Base-by-base conservation (phyloP, 1,140 invertebrate genomes). In the Tachypleus tridentatus region DNA sequence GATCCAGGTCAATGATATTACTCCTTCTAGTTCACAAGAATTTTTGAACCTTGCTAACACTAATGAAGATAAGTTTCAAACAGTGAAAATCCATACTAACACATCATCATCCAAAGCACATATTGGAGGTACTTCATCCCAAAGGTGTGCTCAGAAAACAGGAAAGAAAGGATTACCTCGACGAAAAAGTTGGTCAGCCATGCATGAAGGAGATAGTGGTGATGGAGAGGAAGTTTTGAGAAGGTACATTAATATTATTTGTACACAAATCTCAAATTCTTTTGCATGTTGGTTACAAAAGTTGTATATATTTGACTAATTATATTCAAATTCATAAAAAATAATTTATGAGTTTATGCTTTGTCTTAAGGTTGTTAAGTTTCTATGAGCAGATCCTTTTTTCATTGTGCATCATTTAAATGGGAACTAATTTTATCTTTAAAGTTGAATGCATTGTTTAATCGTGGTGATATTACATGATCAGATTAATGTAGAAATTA, bases 1-100 rank as follows among this genome's bases (percentile, higher is more conserved):
- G 53, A 69, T 69, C 53, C 58, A 58, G 4, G 65, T 69, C 11
- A 69, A 69, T 62, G 68, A 69, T 62, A 54, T 69, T 6, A 69
- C 68, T 5, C 65, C 65, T 8, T 69, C 64, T 11, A 65, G 63
- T 50, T 66, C 62, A 29, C 57, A 63, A 52, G 68, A 69, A 52
- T 69, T 69, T 11, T 57, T 65, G 7, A 57, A 64, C 51, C n/a
- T 61, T 9, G 49, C 54, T 58, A 10, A 51, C 60, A 48, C 8
- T 57, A 8, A 57, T 63, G 50, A 58, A 29, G 8, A 51, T n/a
- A 59, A 61, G 9, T 9, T 64, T 57, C 5, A 52, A 58, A 7
- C 53, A 3, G 9, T 56, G 5, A 7, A 10, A 0, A 49, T 57
- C n/a, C n/a, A 9, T 3, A 11, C 8, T 2, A 5, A n/a, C 8